Evolutionary conservation across 2,888 invertebrate species (phyloP), one percentile per base, ranked within the genome.

Genomic region (Camponotus fellah): DNA sequence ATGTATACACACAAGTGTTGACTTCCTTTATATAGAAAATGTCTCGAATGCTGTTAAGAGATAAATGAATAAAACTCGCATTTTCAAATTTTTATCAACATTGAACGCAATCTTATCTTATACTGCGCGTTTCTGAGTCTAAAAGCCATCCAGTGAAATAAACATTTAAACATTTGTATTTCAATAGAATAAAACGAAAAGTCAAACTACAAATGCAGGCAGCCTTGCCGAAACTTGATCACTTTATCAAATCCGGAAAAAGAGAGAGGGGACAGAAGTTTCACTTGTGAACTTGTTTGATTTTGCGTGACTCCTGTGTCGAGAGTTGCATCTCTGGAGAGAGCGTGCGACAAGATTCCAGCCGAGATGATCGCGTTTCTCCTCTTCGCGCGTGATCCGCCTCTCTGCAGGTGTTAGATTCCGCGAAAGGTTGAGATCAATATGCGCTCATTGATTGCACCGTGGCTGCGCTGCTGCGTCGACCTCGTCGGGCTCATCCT

Each of bases 381-480:
- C 40, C 43, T 34, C n/a, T 65, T 49, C 34, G 65, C 75, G 79
- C 68, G 84, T 82, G 84, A 86, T 89, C 87, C 92, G 92, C 89
- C 90, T 91, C 91, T 92, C 90, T 91, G 92, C 83, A 88, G 89
- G 89, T 89, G 90, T 87, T 26, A 86, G 89, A 91, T 90, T 87
- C 84, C 85, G 85, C 82, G 87, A 91, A 91, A 91, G 91, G 91
- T 91, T 91, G 90, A 92, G 92, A 92, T 92, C 92, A 92, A 92
- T 92, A 92, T 92, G 89, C 90, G 89, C 85, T 91, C 92, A 92
- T 92, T 91, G 92, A 92, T 92, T 92, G 88, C 85, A 88, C 84
- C 89, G 86, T 89, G 86, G 87, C 89, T 88, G 87, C 87, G 87
- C 87, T 89, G 89, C 85, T 88, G 89, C 86, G 87, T 89, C 91